Evolutionary conservation across 64 coral and sea anemone genomes (phyloP), one percentile per base, ranked within the genome.

Genomic region (Acropora tenuis): DNA sequence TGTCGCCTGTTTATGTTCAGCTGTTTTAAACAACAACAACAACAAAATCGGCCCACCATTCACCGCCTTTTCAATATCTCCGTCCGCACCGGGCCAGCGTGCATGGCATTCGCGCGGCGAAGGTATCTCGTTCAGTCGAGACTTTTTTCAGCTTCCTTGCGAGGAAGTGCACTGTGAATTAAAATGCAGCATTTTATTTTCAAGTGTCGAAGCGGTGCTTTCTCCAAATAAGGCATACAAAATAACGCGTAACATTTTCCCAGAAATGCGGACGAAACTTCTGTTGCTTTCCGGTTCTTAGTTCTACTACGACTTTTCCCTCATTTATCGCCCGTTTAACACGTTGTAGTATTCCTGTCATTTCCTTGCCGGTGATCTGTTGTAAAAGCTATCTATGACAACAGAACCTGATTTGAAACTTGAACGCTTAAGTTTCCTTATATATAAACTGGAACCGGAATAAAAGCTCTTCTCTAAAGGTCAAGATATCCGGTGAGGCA

Each of bases 321-420:
- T 30, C 30, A 30, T 18, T 47, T 47, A 46, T 67, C 43, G 59
- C 9, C 80, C 65, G 57, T 57, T 83, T 83, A 67, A 59, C 57
- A 66, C 59, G 12, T 83, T 83, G 13, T 67, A 47, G 57, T 12
- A 66, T 61, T 15, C 41, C 15, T 43, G 43, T 30, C 10, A 17
- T 15, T 67, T 66, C 2, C 80, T 17, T 47, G 80, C 80, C 57
- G 42, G 59, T 43, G 58, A 61, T 61, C 47, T 8, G 5, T 20
- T 48, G 58, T 57, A 60, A 83, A 83, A 59, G 80, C 59, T 83
- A 83, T 83, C 80, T 83, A 13, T 11, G 41, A 67, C 41, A 67
- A 83, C 58, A 83, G 80, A 17, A 6, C 17, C 40, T 71, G 68
- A 15, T 63, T 63, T 63, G 60, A 8, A 63, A 12, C 60, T 63